Conservation (phyloP, 2,113 vertebrate genomes). For the Poeciliopsis prolifica region DNA sequence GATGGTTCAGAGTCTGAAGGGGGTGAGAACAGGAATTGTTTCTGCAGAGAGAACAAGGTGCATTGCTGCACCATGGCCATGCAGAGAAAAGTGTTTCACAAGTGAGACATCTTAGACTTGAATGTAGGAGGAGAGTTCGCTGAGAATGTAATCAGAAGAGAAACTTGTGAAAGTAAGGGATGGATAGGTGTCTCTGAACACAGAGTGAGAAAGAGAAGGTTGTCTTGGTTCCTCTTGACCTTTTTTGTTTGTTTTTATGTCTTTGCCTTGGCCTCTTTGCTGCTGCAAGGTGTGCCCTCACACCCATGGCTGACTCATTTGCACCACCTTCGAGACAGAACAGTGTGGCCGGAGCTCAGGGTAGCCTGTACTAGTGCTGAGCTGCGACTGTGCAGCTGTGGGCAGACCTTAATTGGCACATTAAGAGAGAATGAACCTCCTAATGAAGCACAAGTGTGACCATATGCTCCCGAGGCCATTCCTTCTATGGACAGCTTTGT, state of each 20-base stretch:
- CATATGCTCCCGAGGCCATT: conserved; percentile 27
- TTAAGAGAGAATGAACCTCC: conserved; percentile 53
- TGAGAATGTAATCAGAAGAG: background rate
- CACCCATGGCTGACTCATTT: background rate
- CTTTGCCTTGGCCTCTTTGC: background rate
- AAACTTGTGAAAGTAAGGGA: background rate
- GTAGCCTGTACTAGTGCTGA: conserved; percentile 29
- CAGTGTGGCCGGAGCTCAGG: conserved; percentile 38
- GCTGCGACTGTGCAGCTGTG: conserved; percentile 16
- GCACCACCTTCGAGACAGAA: conserved; percentile 22
- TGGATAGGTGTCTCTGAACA: conserved; percentile 9
- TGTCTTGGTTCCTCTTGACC: background rate
- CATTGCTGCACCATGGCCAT: background rate
- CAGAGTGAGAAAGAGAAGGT: conserved; percentile 2
- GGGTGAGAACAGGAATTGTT: background rate
- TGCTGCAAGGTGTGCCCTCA: background rate
- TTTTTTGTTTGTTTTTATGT: background rate
- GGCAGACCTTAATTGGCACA: conserved; percentile 54
- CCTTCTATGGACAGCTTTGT: conserved; percentile 53
- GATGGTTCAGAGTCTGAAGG: background rate
- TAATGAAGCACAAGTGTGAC: conserved; percentile 61
- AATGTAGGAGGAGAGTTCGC: background rate
- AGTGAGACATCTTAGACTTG: background rate
- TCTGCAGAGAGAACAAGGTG: background rate
- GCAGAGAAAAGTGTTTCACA: background rate